Percentiles rank a stretch among this genome's conserved stretches.
phyloP scores from a whole-genome alignment of 2,113 vertebrate genomes.

The Urocitellus parryii region DNA sequence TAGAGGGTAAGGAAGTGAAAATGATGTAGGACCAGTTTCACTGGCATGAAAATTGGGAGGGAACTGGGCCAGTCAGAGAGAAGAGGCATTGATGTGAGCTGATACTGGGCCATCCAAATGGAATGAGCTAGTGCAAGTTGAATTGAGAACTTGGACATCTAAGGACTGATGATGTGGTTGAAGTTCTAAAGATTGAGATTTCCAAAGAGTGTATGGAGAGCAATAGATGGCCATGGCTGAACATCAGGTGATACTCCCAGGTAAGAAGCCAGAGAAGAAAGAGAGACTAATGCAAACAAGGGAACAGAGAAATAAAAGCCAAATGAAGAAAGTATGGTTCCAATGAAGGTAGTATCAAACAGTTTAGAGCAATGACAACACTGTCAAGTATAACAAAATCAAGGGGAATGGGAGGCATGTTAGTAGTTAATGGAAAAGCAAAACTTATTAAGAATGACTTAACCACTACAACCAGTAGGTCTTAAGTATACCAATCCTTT shows the following conservation, averaged over 20 bases:
- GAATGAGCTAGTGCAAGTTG: background rate
- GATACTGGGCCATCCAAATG: background rate
- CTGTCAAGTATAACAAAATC: background rate
- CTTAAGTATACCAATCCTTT: background rate
- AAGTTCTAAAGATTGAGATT: background rate
- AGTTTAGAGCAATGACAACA: background rate
- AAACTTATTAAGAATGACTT: background rate
- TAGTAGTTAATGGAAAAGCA: background rate
- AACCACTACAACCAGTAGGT: no score
- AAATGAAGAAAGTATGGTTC: fast-evolving
- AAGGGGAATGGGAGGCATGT: background rate
- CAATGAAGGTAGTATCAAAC: background rate
- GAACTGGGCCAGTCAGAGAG: background rate
- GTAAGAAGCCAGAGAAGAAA: background rate
- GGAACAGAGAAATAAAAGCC: background rate
- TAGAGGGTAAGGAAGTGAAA: background rate
- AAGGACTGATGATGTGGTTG: background rate
- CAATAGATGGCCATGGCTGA: background rate
- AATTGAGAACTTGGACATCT: background rate
- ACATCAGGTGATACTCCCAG: background rate
- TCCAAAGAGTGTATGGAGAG: background rate
- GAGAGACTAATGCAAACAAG: background rate
- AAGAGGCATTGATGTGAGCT: background rate
- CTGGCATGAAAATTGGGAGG: background rate
- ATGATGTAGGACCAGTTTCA: background rate